A percentile compares a stretch with the other conserved stretches of the same genome.
These are phyloP conservation scores for Dastarcus helophoroides DNA, from an alignment of 2,888 invertebrate genomes.

Conservation along the genomic window DNA sequence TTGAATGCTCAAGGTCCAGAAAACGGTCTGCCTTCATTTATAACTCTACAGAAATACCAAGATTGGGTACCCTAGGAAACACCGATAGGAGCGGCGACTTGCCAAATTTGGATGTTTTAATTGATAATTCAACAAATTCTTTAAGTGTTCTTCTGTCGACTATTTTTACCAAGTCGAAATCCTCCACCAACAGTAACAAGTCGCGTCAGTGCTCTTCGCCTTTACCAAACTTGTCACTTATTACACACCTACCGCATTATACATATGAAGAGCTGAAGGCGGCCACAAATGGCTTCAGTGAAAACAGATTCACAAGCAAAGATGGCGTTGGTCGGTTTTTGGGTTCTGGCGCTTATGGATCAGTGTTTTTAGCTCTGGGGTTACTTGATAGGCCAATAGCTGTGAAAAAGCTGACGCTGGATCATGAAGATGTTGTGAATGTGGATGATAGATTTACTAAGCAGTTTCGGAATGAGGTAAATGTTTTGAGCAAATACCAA, in stretches of 20 bases:
- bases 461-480: slow-evolving; percentile 54
- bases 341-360: slow-evolving; percentile 58
- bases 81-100: no score
- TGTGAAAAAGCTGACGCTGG: slow-evolving; percentile 43
- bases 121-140: no score
- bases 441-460: slow-evolving; percentile 35
- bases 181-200: slow-evolving; percentile 6
- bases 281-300: slow-evolving; percentile 45
- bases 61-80: no score
- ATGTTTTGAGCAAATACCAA: slow-evolving; percentile 47
- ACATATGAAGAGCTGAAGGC: slow-evolving; percentile 39
- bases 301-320: slow-evolving; percentile 22
- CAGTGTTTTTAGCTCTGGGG: slow-evolving; percentile 45
- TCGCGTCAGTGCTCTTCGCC: slow-evolving; percentile 23
- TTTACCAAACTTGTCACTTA: slow-evolving; percentile 30
- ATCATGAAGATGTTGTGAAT: slow-evolving; percentile 33
- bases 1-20: slow-evolving; percentile 8
- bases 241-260: slow-evolving; percentile 40
- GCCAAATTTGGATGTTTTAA: no score
- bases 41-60: no score
- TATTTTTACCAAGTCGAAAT: no score
- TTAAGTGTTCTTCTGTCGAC: no score
- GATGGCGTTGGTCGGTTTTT: slow-evolving; percentile 25
- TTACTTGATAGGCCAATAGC: slow-evolving; percentile 44
- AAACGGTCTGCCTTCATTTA: no score